Base-by-base conservation (phyloP, 2,797 vertebrate species). In the Otus scops region DNA sequence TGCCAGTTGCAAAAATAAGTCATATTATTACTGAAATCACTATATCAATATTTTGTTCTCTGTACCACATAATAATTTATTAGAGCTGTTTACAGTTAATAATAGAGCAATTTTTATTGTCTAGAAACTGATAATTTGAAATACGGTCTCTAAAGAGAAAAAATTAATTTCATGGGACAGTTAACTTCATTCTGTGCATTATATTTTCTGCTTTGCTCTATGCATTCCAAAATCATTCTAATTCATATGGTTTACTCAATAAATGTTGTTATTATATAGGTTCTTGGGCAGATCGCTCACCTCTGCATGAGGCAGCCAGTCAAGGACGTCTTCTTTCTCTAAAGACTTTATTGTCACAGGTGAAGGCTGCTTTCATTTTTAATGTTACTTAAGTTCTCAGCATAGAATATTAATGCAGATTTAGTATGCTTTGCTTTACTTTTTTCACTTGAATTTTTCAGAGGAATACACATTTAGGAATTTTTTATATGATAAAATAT, bases 261-360 rank as follows among this genome's bases (percentile, higher is more conserved):
- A 67, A 76, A 82, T 93, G 53, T 83, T 95, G 50, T 92, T 97
- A 15, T 96, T 97, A 8, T 54, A 21, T 97, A 99, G 99, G 99
- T 87, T 99, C 99, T 77, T 99, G 99, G 99, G 99, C 98, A 38
- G 99, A 99, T 97, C 98, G 99, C 59, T 99, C 99, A 18, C 99
- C 99, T 59, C 98, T 99, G 13, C 99, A 99, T 48, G 99, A 99
- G 80, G 99, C 99, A 85, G 99, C 99, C 65, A 98, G 98, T 91
- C 99, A 99, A 93, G 99, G 99, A 64, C 99, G 99, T 69, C 99
- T 99, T 59, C 98, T 99, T 88, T 98, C 99, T 82, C 97, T 99
- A 69, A 99, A 98, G 98, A 99, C 98, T 83, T 98, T 99, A 88
- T 98, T 99, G 96, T 98, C 98, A 91, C 99, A 99, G 99, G 99